phyloP scores from a whole-genome alignment of 1,140 invertebrate species.

The Dendroctonus valens region DNA sequence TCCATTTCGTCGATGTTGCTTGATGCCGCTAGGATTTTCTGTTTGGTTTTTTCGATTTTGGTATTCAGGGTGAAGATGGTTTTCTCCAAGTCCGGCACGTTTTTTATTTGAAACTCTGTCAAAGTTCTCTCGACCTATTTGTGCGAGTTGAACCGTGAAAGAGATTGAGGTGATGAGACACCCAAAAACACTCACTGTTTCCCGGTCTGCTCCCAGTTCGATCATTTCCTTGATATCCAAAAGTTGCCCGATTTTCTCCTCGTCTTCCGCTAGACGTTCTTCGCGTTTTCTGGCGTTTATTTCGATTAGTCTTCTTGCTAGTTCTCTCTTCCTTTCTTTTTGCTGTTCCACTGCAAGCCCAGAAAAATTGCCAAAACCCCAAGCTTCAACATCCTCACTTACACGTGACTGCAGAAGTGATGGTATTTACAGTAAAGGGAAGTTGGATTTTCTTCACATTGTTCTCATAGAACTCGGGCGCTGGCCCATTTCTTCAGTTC shows the following conservation, averaged over 20 bases:
- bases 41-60: conserved; percentile 76
- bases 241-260: conserved; percentile 79
- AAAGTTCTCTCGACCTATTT: conserved; percentile 53
- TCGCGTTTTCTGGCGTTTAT: conserved; percentile 84
- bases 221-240: conserved; percentile 72
- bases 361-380: not conserved
- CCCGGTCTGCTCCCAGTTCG: conserved; percentile 71
- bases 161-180: no score
- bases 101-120: conserved; percentile 59
- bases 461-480: conserved; percentile 76
- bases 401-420: conserved; percentile 56
- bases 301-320: conserved; percentile 76
- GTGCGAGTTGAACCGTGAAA: not conserved
- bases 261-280: conserved; percentile 82
- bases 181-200: conserved; percentile 42
- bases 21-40: conserved; percentile 71
- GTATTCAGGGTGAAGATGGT: conserved; percentile 71
- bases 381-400: conserved; percentile 17
- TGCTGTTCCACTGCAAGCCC: conserved; percentile 70
- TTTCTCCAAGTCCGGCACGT: conserved; percentile 64
- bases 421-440: conserved; percentile 66
- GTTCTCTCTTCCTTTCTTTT: conserved; percentile 79
- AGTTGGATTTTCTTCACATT: conserved; percentile 84
- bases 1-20: conserved; percentile 62
- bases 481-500: conserved; percentile 80